phyloP scores from a whole-genome alignment of 1,140 invertebrate species.

The Drosophila leontia region DNA sequence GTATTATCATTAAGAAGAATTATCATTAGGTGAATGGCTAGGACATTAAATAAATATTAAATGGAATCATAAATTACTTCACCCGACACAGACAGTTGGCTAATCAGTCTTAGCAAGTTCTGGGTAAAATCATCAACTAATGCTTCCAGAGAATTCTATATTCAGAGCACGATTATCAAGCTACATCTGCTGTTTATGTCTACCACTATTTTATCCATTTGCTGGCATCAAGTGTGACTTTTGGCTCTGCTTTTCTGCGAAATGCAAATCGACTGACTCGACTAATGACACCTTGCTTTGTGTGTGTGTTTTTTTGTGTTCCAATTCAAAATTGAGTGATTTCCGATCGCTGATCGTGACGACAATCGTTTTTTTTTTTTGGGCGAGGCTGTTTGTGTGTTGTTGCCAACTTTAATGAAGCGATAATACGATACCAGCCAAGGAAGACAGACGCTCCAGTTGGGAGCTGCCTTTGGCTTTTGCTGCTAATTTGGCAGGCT shows the following conservation, averaged over 20 bases:
- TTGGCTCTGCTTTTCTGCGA: neutral
- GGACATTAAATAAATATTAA: conserved; percentile 6
- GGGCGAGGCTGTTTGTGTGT: conserved; percentile 35
- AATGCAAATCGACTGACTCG: conserved; percentile 17
- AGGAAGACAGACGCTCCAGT: conserved; percentile 43
- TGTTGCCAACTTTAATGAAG: conserved; percentile 61
- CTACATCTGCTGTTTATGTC: too few relatives aligned
- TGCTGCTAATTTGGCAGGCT: conserved; percentile 48
- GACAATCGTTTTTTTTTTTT: conserved; percentile 18
- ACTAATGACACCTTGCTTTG: conserved; percentile 18
- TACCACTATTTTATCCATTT: neutral
- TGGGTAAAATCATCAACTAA: neutral
- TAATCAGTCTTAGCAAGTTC: conserved; percentile 14
- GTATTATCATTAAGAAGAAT: neutral
- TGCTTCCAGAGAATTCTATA: conserved; percentile 23
- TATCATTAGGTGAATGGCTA: neutral
- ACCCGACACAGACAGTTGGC: neutral
- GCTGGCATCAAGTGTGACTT: neutral
- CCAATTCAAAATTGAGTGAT: conserved; percentile 37
- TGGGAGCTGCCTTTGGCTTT: neutral
- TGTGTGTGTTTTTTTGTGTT: neutral
- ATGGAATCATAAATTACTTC: neutral
- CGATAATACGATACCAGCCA: conserved; percentile 47
- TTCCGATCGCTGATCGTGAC: conserved; percentile 7
- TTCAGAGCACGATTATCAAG: conserved; percentile 13